A percentile compares a stretch with the other conserved stretches of the same genome.
Conservation (phyloP, 2,888 invertebrate species). For the Myathropa florea region DNA sequence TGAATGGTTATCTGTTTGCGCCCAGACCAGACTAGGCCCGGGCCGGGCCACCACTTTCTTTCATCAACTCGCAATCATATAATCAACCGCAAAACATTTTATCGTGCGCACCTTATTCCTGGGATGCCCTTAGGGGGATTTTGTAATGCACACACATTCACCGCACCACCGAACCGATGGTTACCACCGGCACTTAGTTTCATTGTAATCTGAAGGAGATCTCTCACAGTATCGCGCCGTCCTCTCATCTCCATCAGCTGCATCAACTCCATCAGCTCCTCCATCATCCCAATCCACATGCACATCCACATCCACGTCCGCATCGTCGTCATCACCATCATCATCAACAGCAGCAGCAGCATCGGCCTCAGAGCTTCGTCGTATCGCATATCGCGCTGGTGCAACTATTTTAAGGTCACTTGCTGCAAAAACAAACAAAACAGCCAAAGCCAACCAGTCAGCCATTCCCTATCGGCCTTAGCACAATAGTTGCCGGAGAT, state of each 20-base stretch:
- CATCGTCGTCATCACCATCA: background rate
- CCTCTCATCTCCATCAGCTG: conserved; percentile 29
- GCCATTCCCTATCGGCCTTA: background rate
- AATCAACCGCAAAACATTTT: conserved; percentile 70
- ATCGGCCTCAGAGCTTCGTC: background rate
- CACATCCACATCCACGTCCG: conserved; percentile 1
- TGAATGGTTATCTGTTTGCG: conserved; percentile 23
- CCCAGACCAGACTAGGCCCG: conserved; percentile 12
- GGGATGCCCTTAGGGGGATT: conserved; percentile 58
- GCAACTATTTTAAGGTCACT: conserved; percentile 67
- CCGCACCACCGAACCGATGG: conserved; percentile 25
- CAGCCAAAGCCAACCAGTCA: conserved; percentile 10
- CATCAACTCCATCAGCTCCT: conserved; percentile 29
- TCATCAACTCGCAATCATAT: conserved; percentile 67
- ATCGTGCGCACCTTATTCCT: conserved; percentile 69
- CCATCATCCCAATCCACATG: conserved; percentile 6
- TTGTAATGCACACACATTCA: conserved; percentile 42
- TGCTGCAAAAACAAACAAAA: conserved; percentile 46
- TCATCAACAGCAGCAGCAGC: background rate
- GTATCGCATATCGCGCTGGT: conserved; percentile 34
- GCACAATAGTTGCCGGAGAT: conserved; percentile 61
- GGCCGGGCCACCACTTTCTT: conserved; percentile 57
- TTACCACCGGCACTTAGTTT: conserved; percentile 15
- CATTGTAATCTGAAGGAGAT: conserved; percentile 62
- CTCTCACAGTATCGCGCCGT: conserved; percentile 36